Percentiles rank a stretch among this genome's conserved stretches.
Evolutionary conservation across 2,113 vertebrate genomes (phyloP).

Genomic region (Cyprinodon brontotheroides): DNA sequence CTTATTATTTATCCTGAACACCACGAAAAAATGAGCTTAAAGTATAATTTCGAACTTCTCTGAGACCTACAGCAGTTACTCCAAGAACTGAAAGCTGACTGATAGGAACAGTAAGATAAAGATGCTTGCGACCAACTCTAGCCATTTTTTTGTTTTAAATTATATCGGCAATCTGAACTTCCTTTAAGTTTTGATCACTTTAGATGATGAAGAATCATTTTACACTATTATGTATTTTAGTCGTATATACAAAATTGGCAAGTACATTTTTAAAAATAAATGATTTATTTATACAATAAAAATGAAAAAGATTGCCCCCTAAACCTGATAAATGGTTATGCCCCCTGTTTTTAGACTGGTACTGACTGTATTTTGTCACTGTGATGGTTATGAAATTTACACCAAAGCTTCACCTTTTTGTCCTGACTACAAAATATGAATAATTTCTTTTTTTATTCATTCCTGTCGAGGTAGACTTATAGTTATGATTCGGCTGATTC

Average conservation of each 20-base stretch:
- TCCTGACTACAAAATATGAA: no score
- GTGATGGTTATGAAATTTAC: not conserved
- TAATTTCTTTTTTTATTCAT: not conserved
- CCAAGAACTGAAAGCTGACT: constrained; percentile 3
- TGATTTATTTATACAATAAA: not conserved
- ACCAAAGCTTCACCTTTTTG: not conserved
- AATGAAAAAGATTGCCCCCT: not conserved
- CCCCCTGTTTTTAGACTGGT: no score
- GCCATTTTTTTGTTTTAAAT: no score
- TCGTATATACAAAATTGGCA: not conserved
- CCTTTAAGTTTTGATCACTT: not conserved
- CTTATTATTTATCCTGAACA: no score
- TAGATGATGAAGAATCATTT: no score
- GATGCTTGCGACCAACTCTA: no score
- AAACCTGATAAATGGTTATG: not conserved
- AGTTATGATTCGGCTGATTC: not conserved
- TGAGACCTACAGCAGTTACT: no score
- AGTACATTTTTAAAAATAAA: not conserved
- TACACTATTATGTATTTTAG: not conserved
- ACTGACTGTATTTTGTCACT: not conserved
- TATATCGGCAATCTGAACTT: not conserved
- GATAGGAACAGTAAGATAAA: no score
- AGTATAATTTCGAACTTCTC: no score
- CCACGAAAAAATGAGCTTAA: no score
- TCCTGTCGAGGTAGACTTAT: not conserved